Evolutionary conservation across 2,797 vertebrate genomes (phyloP), one percentile per base, ranked within the genome.

Genomic region (Phalanger gymnotis): DNA sequence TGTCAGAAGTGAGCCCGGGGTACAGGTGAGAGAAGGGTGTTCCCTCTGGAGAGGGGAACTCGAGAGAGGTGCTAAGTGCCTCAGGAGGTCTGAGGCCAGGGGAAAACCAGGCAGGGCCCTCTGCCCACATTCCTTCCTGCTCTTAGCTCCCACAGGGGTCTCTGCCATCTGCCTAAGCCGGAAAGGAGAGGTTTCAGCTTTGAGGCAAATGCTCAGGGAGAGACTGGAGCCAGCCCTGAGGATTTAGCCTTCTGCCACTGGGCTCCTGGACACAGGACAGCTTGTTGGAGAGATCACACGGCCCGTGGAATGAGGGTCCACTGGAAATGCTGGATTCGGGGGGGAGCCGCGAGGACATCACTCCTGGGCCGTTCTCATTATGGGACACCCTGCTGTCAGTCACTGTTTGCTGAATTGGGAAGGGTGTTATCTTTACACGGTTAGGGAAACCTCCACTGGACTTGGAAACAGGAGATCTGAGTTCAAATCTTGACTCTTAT

Each of bases 241-340:
- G 96, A 96, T 93, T 97, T 93, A 61, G 6, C 55, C 54, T 57
- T 66, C 61, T 5, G 16, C 91, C 66, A 40, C 93, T 12, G 91
- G 91, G 95, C 30, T 58, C 61, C 90, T 90, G 95, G 95, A 47
- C 66, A 19, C 0, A 57, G 66, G 92, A 94, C 93, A 96, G 95
- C 61, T 51, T 54, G 54, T 57, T 30, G 12, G 91, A 66, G 61
- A 81, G 73, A 51, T 87, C 73, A 92, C 52, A 25, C 10, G 94
- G 94, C 34, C 87, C 31, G 56, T 22, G 25, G 90, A 47, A 40
- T 2, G n/a, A 30, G 40, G 90, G 81, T 31, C 95, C 91, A 87
- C 90, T 14, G 52, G 30, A 53, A 34, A 54, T 30, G 52, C 90
- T 90, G 90, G 52, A 30, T 9, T 89, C 0, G 25, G 53, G 27